Evolutionary conservation across 1,140 invertebrate genomes (phyloP).

Genomic region (Pseudobourletiella spinata): DNA sequence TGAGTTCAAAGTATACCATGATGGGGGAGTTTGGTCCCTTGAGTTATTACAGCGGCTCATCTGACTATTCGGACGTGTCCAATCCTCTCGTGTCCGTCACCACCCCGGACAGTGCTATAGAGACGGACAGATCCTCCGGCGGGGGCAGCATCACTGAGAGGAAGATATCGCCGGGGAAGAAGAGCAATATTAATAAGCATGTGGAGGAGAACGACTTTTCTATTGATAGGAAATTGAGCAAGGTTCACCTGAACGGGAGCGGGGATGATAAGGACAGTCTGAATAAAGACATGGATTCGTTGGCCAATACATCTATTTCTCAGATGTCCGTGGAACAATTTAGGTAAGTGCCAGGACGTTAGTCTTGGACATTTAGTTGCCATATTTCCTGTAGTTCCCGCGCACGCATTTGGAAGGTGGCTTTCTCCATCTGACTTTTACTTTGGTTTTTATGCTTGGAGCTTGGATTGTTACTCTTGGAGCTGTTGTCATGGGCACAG

Average conservation of each 20-base stretch:
- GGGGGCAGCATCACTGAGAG: constrained; percentile 20
- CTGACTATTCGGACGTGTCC: constrained; percentile 31
- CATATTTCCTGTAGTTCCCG: no score
- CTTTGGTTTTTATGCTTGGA: no score
- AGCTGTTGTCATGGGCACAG: no score
- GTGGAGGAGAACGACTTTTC: constrained; percentile 11
- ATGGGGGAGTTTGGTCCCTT: constrained; percentile 31
- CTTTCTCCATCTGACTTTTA: no score
- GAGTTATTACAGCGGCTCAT: constrained; percentile 32
- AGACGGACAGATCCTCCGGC: constrained; percentile 31
- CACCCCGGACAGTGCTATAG: constrained; percentile 34
- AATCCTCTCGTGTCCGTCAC: constrained; percentile 33
- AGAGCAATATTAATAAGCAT: constrained; percentile 7
- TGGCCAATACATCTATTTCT: constrained; percentile 47
- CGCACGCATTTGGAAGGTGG: no score
- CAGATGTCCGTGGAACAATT: constrained; percentile 70
- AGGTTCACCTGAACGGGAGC: neutral
- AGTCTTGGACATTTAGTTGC: no score
- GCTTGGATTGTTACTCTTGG: no score
- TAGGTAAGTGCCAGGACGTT: constrained; percentile 47
- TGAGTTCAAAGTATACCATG: neutral
- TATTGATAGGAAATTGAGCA: constrained; percentile 1
- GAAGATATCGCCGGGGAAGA: constrained; percentile 11
- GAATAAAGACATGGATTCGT: constrained; percentile 46
- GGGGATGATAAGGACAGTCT: constrained; percentile 11